Evolutionary conservation across 2,888 invertebrate species (phyloP).

Genomic region (Chalcis sispes): DNA sequence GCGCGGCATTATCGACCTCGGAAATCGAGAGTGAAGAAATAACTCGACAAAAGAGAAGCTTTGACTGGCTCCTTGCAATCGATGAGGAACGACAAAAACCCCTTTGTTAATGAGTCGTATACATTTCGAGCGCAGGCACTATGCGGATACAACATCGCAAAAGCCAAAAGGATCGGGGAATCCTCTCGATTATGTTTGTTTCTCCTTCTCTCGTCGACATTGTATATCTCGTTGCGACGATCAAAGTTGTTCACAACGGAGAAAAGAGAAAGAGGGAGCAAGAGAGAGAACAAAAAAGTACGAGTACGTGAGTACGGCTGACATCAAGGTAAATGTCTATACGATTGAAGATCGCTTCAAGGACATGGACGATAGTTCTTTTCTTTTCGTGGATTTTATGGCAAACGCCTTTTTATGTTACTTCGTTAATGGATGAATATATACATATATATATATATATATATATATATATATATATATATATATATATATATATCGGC

Average conservation of each 20-base stretch:
- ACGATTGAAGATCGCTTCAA: conserved; percentile 20
- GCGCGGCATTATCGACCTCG: conserved; percentile 41
- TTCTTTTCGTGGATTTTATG: conserved; percentile 12
- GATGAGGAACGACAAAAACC: conserved; percentile 23
- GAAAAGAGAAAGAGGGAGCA: not conserved
- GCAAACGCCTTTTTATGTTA: too few species aligned
- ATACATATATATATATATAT: too few species aligned
- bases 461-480: too few species aligned
- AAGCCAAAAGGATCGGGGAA: conserved; percentile 14
- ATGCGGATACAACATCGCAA: not conserved
- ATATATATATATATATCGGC: too few species aligned
- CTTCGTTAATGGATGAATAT: too few species aligned
- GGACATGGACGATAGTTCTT: conserved; percentile 12
- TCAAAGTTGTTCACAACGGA: too few species aligned
- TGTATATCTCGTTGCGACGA: conserved; percentile 30
- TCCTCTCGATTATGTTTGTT: conserved; percentile 40
- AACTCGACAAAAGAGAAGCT: not conserved
- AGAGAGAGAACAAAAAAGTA: not conserved
- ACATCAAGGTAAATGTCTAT: conserved; percentile 38
- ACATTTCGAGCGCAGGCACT: conserved; percentile 11
- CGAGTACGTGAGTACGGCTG: not conserved
- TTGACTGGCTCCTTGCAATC: not conserved
- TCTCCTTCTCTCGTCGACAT: conserved; percentile 20
- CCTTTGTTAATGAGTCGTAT: conserved; percentile 46
- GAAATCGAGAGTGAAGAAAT: conserved; percentile 49